Base-by-base conservation (phyloP, 2,888 invertebrate genomes). In the Sipha maydis region DNA sequence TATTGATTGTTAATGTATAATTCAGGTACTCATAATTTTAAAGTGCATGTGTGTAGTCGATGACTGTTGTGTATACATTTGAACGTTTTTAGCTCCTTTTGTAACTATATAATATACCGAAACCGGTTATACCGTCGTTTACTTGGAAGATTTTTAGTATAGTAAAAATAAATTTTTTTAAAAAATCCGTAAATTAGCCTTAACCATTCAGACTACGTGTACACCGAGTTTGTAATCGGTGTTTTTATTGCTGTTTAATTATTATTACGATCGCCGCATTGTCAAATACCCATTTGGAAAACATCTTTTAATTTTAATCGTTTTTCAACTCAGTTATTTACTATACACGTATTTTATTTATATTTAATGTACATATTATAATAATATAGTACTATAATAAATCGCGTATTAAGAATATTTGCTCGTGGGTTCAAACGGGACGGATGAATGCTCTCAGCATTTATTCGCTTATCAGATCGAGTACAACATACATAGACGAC, bases 101-200 rank as follows among this genome's bases (percentile, higher is more conserved):
- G 83, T 71, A 71, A 73, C 8, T 34, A 48, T 5, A 3, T 7
- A 7, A 41, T 9, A 9, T 48, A 48, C 9, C 54, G 38, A 73
- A 71, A 83, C 83, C 83, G 83, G 83, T 83, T 71, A 31, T 71
- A 3, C 54, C 1, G 19, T 5, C 34, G 3, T 54, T 11, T 17
- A 67, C 71, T 71, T 7, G 38, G 38, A 3, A 38, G 71, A 83
- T 71, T 83, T 71, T 31, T 31, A 48, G 41, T 48, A 83, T 31
- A 67, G 67, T 67, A 61, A 61, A 56, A 69, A 69, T 21, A 41
- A n/a, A n/a, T n/a, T n/a, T n/a, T n/a, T n/a, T n/a, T n/a, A n/a
- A n/a, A 80, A 83, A 83, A 54, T 71, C 71, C 25, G 69, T 71
- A 83, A 83, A 83, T 83, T 71, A 83, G 83, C 11, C 54, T 48